Evolutionary conservation across 1,140 invertebrate species (phyloP).

Genomic region (Hermatobates lingyangjiaoensis): DNA sequence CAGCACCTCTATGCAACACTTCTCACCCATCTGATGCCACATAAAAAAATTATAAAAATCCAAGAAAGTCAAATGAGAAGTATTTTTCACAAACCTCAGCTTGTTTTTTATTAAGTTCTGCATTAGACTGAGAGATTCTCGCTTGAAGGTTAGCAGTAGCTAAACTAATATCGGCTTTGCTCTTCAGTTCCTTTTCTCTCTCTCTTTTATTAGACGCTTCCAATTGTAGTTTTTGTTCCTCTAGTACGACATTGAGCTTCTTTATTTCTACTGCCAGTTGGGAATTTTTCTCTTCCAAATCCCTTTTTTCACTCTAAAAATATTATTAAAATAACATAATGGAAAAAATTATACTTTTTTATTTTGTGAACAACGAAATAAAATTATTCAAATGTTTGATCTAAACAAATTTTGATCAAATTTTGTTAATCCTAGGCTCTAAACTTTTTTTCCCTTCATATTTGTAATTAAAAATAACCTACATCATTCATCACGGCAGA

Average conservation of each 20-base stretch:
- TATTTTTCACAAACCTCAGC: constrained; percentile 11
- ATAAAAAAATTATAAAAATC: no score
- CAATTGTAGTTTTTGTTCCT: constrained; percentile 9
- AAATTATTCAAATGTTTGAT: background rate
- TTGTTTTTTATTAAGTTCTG: constrained; percentile 11
- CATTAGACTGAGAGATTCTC: constrained; percentile 11
- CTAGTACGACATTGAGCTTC: constrained; percentile 6
- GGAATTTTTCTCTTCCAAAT: constrained; percentile 10
- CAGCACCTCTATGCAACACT: no score
- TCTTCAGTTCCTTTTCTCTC: constrained; percentile 6
- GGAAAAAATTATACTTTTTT: background rate
- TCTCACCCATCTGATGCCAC: no score
- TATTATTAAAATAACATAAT: background rate
- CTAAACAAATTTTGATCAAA: background rate
- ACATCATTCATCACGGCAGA: background rate
- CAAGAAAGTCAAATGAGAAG: no score
- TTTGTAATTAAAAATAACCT: background rate
- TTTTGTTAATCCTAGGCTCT: background rate
- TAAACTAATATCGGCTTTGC: constrained; percentile 3
- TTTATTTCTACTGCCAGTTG: constrained; percentile 7
- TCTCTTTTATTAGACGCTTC: constrained; percentile 4
- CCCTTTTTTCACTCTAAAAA: constrained; percentile 14
- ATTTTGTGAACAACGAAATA: background rate
- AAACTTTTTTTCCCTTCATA: background rate
- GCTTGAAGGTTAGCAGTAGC: constrained; percentile 6